A percentile compares a stretch with the other conserved stretches of the same genome.
phyloP scores from a whole-genome alignment of 2,797 vertebrate species.

The Gymnothorax reevesii region DNA sequence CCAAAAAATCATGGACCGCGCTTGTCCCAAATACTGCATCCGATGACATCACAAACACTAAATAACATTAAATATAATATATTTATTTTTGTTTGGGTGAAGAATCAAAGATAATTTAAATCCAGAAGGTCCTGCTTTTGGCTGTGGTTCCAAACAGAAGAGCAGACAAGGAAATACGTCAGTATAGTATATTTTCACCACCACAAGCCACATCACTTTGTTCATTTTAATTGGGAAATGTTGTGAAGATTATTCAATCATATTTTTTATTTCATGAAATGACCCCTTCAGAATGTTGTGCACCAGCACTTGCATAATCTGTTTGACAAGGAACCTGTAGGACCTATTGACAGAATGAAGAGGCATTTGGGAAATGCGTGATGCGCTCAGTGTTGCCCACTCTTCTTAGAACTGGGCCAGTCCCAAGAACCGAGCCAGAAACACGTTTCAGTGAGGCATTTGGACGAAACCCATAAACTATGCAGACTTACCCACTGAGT shows the following conservation, averaged over 20 bases:
- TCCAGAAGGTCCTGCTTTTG: background rate
- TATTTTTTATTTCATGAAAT: background rate
- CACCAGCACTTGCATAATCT: background rate
- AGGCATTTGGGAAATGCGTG: background rate
- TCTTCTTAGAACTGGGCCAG: background rate
- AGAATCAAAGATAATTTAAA: constrained; percentile 1
- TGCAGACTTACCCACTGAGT: background rate
- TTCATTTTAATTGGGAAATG: background rate
- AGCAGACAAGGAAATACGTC: background rate
- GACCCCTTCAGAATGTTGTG: background rate
- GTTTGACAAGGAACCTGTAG: background rate
- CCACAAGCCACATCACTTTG: background rate
- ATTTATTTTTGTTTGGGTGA: background rate
- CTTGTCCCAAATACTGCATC: too few species aligned
- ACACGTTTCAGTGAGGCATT: background rate
- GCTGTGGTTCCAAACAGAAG: background rate
- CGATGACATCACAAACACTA: too few species aligned
- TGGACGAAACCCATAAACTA: background rate
- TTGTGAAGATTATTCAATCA: background rate
- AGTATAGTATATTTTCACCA: background rate
- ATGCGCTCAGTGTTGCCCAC: background rate
- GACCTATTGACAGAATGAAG: background rate
- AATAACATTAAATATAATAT: background rate
- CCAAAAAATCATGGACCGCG: too few species aligned
- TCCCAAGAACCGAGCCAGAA: background rate